phyloP scores from a whole-genome alignment of 2,113 vertebrate genomes.

The Scophthalmus maximus region DNA sequence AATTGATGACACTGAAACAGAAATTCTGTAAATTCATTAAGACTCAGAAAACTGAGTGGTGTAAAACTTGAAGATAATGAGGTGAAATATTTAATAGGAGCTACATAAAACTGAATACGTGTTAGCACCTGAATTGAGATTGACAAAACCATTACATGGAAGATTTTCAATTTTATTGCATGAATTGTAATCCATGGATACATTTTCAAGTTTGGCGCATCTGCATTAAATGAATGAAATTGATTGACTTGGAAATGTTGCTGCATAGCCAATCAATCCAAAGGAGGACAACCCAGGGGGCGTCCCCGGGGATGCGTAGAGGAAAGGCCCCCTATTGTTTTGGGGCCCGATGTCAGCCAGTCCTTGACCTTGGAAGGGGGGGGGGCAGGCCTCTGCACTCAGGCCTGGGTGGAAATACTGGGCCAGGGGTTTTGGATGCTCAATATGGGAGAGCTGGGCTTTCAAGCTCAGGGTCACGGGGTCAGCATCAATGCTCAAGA shows the following conservation, averaged over 20 bases:
- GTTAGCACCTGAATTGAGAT: slow-evolving; percentile 46
- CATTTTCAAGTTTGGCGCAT: slow-evolving; percentile 57
- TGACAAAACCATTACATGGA: slow-evolving; percentile 51
- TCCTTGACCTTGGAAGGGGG: slow-evolving; percentile 82
- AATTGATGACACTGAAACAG: slow-evolving; percentile 31
- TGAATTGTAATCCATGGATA: slow-evolving; percentile 39
- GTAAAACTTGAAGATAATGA: slow-evolving; percentile 53
- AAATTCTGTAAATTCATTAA: slow-evolving; percentile 44
- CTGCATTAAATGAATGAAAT: slow-evolving; percentile 74
- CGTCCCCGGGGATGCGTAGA: slow-evolving; percentile 63
- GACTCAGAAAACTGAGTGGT: slow-evolving; percentile 11
- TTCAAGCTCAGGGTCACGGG: slow-evolving; percentile 78
- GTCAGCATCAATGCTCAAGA: slow-evolving; percentile 80
- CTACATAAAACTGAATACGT: slow-evolving; percentile 9
- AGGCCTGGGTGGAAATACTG: slow-evolving; percentile 51
- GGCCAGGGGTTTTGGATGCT: slow-evolving; percentile 65
- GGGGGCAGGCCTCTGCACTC: slow-evolving; percentile 42
- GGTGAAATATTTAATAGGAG: slow-evolving; percentile 36
- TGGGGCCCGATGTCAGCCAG: slow-evolving; percentile 66
- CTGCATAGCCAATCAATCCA: slow-evolving; percentile 78
- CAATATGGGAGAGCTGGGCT: slow-evolving; percentile 69
- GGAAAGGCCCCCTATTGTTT: slow-evolving; percentile 77
- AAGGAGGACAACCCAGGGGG: slow-evolving; percentile 56
- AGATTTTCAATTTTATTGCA: slow-evolving; percentile 42
- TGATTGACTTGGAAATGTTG: slow-evolving; percentile 80